A percentile compares a stretch with the other conserved stretches of the same genome.
These are phyloP conservation scores for Micromys minutus DNA, from an alignment of 2,113 vertebrate genomes.

Conservation along the genomic window DNA sequence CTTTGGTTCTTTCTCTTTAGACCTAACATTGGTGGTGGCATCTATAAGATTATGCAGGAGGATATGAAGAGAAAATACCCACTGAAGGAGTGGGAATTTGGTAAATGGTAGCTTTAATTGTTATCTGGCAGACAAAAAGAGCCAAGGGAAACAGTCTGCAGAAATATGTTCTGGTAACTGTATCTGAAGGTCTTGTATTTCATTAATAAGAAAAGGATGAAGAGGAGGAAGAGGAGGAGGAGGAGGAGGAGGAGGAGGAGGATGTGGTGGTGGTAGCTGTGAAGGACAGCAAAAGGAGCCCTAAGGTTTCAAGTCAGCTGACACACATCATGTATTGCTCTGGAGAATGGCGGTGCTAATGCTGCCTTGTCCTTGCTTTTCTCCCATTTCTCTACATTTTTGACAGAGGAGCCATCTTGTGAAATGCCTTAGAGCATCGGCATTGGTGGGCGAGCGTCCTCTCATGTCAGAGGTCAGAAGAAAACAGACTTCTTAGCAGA, in stretches of 20 bases:
- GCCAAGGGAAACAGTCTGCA: slow-evolving; percentile 11
- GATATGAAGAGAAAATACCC: neutral
- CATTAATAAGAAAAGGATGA: neutral
- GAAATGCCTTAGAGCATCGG: slow-evolving; percentile 2
- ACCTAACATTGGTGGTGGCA: neutral
- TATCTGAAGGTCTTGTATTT: slow-evolving; percentile 25
- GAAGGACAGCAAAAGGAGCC: neutral
- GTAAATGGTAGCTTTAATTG: neutral
- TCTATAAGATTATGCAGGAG: neutral
- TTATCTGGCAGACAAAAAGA: slow-evolving; percentile 20
- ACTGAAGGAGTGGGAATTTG: slow-evolving; percentile 2
- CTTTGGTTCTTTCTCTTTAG: neutral
- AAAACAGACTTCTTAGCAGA: neutral
- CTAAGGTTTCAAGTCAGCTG: neutral
- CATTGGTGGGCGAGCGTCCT: neutral
- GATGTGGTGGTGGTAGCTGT: neutral
- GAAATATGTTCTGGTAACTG: neutral
- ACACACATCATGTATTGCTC: neutral
- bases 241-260: neutral
- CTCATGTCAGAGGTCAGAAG: slow-evolving; percentile 26
- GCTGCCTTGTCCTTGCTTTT: neutral
- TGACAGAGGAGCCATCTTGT: neutral
- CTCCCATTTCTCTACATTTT: slow-evolving; percentile 16
- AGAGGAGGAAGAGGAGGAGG: too few species aligned
- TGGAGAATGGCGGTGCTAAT: neutral